These are phyloP conservation scores for Kradibia gibbosae DNA, from an alignment of 1,140 invertebrate genomes.

Conservation along the genomic window DNA sequence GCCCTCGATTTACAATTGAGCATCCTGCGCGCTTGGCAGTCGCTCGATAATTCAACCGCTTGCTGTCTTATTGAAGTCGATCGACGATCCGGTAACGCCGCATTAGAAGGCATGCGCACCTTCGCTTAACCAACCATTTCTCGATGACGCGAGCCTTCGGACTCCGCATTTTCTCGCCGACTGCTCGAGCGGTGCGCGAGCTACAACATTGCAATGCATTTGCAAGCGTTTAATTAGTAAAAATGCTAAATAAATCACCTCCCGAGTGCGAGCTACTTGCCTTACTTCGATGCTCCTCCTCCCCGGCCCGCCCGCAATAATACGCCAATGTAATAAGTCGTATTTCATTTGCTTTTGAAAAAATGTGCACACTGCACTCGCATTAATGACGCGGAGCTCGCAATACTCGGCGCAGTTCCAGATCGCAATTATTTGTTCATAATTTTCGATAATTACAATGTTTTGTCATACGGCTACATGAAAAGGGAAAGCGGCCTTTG, in stretches of 20 bases:
- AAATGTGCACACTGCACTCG: background rate
- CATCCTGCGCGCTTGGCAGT: background rate
- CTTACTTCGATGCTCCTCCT: no score
- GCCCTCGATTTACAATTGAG: conserved; percentile 15
- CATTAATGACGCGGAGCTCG: background rate
- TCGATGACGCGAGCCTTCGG: background rate
- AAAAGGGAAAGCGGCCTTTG: conserved; percentile 31
- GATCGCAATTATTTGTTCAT: conserved; percentile 20
- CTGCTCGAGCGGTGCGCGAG: background rate
- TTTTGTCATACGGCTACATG: background rate
- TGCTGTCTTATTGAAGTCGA: background rate
- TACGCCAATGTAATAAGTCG: conserved; percentile 2
- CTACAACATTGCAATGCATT: background rate
- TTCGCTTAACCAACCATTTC: background rate
- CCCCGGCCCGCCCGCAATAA: background rate
- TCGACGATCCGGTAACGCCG: background rate
- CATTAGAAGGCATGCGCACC: background rate
- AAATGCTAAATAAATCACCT: conserved; percentile 23
- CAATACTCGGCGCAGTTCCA: background rate
- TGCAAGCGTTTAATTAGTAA: conserved; percentile 31
- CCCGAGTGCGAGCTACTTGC: conserved; percentile 21
- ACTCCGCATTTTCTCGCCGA: background rate
- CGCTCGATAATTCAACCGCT: conserved; percentile 9
- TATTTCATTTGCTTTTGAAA: conserved; percentile 23
- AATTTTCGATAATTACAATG: conserved; percentile 9